Percentiles rank a stretch among this genome's conserved stretches.
Conservation (phyloP, 1,140 invertebrate species). For the Andrena cerasifolii region DNA sequence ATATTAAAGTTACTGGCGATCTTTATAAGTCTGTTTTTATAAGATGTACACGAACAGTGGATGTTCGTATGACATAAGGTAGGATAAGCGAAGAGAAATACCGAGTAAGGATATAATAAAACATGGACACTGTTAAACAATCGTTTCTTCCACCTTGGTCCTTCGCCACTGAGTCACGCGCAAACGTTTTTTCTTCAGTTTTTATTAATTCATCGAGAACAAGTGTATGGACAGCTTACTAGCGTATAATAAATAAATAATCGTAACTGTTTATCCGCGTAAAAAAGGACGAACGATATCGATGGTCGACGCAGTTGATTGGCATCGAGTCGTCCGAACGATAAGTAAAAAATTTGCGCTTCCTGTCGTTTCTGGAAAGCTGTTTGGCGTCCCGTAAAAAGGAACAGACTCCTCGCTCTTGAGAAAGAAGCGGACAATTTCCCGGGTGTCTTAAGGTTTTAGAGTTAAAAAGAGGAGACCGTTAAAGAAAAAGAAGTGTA, state of each 20-base stretch:
- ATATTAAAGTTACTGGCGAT: not conserved
- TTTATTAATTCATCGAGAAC: slow-evolving; percentile 53
- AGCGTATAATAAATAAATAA: slow-evolving; percentile 56
- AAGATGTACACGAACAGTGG: not conserved
- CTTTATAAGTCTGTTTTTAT: slow-evolving; percentile 12
- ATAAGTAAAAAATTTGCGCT: slow-evolving; percentile 52
- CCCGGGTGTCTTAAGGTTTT: not conserved
- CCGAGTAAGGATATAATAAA: slow-evolving; percentile 15
- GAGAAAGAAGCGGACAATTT: not conserved
- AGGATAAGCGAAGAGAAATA: not conserved
- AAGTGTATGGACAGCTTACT: slow-evolving; percentile 53
- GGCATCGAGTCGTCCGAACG: slow-evolving; percentile 20
- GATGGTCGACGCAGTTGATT: not conserved
- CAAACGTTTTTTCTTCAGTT: not conserved
- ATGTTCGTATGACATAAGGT: slow-evolving; percentile 13
- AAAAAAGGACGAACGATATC: slow-evolving; percentile 32
- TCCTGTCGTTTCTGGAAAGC: slow-evolving; percentile 7
- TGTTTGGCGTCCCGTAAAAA: not conserved
- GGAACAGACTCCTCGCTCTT: not conserved
- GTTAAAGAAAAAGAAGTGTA: not conserved
- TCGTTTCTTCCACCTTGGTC: not conserved
- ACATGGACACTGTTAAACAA: not conserved
- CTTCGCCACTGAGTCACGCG: no score
- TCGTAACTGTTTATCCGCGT: slow-evolving; percentile 43
- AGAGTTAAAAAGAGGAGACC: not conserved